Percentiles rank a stretch among this genome's conserved stretches.
These are phyloP conservation scores for Tanaodytes sp. DNA, from an alignment of 2,888 invertebrate species.

Conservation along the genomic window DNA sequence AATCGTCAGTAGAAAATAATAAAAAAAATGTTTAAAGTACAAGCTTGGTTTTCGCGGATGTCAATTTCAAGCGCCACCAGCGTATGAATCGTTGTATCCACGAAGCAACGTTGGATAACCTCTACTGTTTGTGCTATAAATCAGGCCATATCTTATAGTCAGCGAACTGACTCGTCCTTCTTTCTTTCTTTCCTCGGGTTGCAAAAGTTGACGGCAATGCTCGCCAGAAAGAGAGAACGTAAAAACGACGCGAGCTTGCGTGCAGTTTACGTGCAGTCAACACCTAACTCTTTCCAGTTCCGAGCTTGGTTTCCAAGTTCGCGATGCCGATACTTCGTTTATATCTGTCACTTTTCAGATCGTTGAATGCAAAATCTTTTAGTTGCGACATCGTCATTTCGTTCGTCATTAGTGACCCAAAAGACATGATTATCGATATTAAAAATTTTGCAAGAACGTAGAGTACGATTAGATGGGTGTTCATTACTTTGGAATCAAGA, in stretches of 20 bases:
- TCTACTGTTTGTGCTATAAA: conserved; percentile 67
- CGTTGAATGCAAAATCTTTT: too few species aligned
- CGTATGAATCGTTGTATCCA: conserved; percentile 69
- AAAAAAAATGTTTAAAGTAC: too few species aligned
- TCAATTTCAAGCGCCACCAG: conserved; percentile 32
- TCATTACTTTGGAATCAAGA: too few species aligned
- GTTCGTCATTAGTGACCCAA: too few species aligned
- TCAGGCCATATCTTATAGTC: conserved; percentile 66
- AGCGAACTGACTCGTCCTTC: conserved; percentile 27
- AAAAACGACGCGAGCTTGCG: not conserved
- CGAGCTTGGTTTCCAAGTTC: too few species aligned
- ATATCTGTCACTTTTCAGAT: not conserved
- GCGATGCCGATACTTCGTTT: not conserved
- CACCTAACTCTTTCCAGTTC: not conserved
- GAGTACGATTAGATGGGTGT: too few species aligned
- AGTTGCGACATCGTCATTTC: too few species aligned
- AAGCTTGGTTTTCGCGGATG: not conserved
- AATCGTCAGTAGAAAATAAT: not conserved
- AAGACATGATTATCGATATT: too few species aligned
- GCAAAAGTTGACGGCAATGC: too few species aligned
- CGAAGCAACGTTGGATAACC: conserved; percentile 64
- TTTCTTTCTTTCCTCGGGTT: conserved; percentile 2
- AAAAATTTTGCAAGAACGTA: too few species aligned
- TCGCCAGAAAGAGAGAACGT: not conserved
- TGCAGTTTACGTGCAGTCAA: conserved; percentile 17